Percentiles rank a stretch among this genome's conserved stretches.
phyloP scores from a whole-genome alignment of 2,113 vertebrate species.

The Elephas maximus region DNA sequence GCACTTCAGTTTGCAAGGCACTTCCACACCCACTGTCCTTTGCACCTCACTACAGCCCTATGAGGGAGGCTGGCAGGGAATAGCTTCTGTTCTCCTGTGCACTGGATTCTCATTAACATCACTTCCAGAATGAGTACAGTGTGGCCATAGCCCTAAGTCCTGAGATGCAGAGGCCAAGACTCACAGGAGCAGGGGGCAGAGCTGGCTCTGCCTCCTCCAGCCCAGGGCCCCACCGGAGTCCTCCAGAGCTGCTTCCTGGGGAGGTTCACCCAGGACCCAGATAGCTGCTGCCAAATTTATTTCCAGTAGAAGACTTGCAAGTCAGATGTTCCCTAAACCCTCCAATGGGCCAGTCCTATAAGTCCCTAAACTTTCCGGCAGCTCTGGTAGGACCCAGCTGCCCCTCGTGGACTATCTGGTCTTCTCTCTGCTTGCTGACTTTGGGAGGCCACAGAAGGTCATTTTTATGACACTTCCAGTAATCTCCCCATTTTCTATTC shows the following conservation, averaged over 20 bases:
- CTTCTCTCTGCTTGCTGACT: not conserved
- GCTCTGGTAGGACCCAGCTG: not conserved
- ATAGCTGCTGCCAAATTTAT: not conserved
- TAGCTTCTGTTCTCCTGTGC: not conserved
- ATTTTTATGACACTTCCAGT: not conserved
- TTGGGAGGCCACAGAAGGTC: not conserved
- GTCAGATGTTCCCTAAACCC: conserved; percentile 11
- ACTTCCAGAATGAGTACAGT: not conserved
- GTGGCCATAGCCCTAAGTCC: not conserved
- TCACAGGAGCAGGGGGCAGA: not conserved
- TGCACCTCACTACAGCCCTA: not conserved
- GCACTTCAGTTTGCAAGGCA: not conserved
- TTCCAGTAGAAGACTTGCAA: not conserved
- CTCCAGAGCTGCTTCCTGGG: not conserved
- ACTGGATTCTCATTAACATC: not conserved
- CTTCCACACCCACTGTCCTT: not conserved
- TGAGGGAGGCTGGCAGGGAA: not conserved
- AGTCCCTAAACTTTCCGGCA: not conserved
- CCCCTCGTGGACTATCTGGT: not conserved
- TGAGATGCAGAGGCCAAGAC: not conserved
- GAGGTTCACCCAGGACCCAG: not conserved
- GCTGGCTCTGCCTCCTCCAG: not conserved
- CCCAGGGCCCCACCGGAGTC: not conserved
- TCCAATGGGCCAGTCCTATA: not conserved
- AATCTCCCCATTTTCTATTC: not conserved